Conservation (phyloP, 2,797 vertebrate species). For the Coilia nasus region DNA sequence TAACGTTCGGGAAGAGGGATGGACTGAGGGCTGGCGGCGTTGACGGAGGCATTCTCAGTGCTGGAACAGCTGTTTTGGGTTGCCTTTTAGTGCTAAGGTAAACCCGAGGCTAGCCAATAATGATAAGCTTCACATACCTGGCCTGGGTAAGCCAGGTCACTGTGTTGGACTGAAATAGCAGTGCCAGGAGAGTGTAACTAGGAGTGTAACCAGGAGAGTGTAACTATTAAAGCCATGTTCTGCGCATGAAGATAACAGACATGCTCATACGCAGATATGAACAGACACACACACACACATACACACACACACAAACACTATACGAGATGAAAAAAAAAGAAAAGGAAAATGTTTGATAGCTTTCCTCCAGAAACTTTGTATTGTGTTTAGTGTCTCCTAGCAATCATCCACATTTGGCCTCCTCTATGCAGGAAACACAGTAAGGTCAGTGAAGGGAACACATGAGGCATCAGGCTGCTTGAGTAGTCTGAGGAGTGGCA, state of each 20-base stretch:
- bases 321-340: background rate
- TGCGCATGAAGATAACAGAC: background rate
- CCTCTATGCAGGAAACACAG: background rate
- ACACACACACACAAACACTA: too few relatives aligned
- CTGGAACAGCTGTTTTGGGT: background rate
- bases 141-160: background rate
- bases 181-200: background rate
- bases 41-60: conserved; percentile 3
- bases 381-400: background rate
- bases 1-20: background rate
- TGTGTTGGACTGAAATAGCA: background rate
- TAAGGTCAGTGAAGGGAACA: background rate
- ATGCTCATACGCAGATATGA: background rate
- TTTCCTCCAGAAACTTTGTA: background rate
- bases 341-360: background rate
- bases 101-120: background rate
- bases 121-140: background rate
- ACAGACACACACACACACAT: background rate
- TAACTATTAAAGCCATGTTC: background rate
- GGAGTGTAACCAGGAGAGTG: background rate
- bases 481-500: background rate
- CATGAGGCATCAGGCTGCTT: background rate
- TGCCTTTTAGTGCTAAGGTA: background rate
- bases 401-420: background rate
- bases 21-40: background rate